A percentile compares a stretch with the other conserved stretches of the same genome.
These are phyloP conservation scores for Pristionchus entomophagus DNA, from an alignment of 2,888 invertebrate genomes.

Conservation along the genomic window DNA sequence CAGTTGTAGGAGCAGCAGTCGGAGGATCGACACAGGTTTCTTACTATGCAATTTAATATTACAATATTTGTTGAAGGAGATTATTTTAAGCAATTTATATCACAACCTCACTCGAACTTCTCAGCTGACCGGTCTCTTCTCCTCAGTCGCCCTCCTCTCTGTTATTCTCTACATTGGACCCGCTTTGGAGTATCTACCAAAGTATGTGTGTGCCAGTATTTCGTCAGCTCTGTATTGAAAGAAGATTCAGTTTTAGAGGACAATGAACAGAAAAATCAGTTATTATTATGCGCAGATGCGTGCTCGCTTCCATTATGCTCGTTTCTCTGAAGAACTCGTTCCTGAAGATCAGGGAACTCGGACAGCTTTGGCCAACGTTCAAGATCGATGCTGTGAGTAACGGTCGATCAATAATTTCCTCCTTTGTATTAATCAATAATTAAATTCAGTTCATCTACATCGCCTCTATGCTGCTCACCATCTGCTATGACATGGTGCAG, in stretches of 20 bases:
- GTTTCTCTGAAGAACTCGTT: slow-evolving; percentile 70
- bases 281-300: slow-evolving; percentile 62
- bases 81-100: not conserved
- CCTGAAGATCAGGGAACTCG: slow-evolving; percentile 68
- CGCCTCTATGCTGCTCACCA: slow-evolving; percentile 69
- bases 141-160: slow-evolving; percentile 68
- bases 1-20: slow-evolving; percentile 72
- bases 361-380: slow-evolving; percentile 72
- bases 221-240: not conserved
- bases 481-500: slow-evolving; percentile 73
- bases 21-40: slow-evolving; percentile 71
- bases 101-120: too few species aligned
- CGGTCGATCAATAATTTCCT: too few species aligned
- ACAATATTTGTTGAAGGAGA: not conserved
- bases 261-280: too few species aligned
- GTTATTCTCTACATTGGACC: slow-evolving; percentile 74
- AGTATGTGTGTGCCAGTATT: slow-evolving; percentile 48
- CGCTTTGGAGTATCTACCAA: slow-evolving; percentile 72
- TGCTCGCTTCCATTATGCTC: slow-evolving; percentile 71
- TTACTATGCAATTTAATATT: not conserved
- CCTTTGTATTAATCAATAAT: not conserved
- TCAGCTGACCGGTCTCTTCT: slow-evolving; percentile 71
- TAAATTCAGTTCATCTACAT: slow-evolving; percentile 68
- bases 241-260: not conserved
- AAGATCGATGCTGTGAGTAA: slow-evolving; percentile 72